Conservation (phyloP, 2,113 vertebrate species). For the Plestiodon gilberti region DNA sequence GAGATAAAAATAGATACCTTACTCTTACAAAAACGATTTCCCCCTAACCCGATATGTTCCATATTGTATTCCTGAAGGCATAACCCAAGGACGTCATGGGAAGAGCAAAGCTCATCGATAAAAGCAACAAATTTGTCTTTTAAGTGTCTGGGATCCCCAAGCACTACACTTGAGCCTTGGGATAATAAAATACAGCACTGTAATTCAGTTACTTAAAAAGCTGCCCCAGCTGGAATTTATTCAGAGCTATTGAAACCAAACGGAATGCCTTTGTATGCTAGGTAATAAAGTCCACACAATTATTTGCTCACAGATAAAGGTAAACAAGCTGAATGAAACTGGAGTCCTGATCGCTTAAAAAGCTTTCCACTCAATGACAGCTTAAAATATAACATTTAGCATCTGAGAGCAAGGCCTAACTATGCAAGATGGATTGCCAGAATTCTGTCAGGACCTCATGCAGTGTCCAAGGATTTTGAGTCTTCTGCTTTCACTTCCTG, state of each 20-base stretch:
- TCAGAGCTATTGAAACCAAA: conserved; percentile 24
- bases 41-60: neutral
- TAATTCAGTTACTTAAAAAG: conserved; percentile 22
- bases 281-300: neutral
- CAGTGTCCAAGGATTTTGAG: neutral
- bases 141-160: neutral
- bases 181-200: rapidly evolving
- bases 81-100: neutral
- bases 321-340: neutral
- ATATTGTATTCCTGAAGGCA: neutral
- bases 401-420: conserved; percentile 4
- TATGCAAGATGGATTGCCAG: neutral
- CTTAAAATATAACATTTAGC: conserved; percentile 33
- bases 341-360: neutral
- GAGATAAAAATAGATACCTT: neutral
- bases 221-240: neutral
- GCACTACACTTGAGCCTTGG: conserved; percentile 5
- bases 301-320: neutral
- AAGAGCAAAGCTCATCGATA: neutral
- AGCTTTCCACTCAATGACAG: conserved; percentile 29
- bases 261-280: neutral
- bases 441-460: conserved; percentile 17
- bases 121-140: neutral
- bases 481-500: neutral
- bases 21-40: neutral